Percentiles rank a stretch among this genome's conserved stretches.
phyloP scores from a whole-genome alignment of 2,797 vertebrate genomes.

The Acanthopagrus latus region DNA sequence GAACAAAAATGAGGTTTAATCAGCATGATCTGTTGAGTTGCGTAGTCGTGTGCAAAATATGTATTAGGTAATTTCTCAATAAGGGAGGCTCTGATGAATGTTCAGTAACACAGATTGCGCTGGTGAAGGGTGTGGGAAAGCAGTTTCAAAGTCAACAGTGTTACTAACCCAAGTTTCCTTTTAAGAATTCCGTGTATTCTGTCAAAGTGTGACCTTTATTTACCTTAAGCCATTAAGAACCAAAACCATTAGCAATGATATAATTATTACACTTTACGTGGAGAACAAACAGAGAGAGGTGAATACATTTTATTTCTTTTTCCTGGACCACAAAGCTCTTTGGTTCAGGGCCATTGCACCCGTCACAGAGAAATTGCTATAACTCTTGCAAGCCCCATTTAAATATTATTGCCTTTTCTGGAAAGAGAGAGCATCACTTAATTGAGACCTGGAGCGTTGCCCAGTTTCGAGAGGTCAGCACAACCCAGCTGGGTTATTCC shows the following conservation, averaged over 20 bases:
- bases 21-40: background rate
- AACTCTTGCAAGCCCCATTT: constrained; percentile 59
- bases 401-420: constrained; percentile 78
- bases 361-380: constrained; percentile 48
- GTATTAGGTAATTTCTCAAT: constrained; percentile 25
- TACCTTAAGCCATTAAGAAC: constrained; percentile 34
- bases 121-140: constrained; percentile 12
- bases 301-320: background rate
- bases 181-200: too few relatives aligned
- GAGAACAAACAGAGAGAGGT: constrained; percentile 7
- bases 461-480: constrained; percentile 73
- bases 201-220: constrained; percentile 1
- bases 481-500: constrained; percentile 76
- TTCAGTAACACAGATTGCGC: background rate
- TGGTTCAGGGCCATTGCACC: constrained; percentile 33
- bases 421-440: constrained; percentile 68
- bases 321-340: constrained; percentile 5
- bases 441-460: constrained; percentile 79
- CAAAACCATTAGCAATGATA: background rate
- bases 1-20: constrained; percentile 11
- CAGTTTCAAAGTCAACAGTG: constrained; percentile 19
- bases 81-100: constrained; percentile 1
- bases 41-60: background rate
- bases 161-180: background rate
- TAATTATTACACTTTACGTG: constrained; percentile 7